Base-by-base conservation (phyloP, 2,113 vertebrate species). In the Pipa parva region DNA sequence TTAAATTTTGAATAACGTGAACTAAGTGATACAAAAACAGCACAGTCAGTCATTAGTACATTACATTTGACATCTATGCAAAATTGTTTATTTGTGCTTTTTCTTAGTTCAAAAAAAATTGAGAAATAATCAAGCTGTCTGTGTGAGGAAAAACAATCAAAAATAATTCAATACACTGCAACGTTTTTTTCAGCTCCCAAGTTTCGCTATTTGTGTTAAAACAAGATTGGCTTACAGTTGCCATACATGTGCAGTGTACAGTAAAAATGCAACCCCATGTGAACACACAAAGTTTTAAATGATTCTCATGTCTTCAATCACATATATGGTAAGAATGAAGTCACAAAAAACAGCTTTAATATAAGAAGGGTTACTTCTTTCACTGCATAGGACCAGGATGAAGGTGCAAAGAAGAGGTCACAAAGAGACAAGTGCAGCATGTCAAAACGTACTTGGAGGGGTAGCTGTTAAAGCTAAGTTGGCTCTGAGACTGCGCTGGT, bases 361-460 rank as follows among this genome's bases (percentile, higher is more conserved):
- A 68, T 46, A 68, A 11, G 46, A 60, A 39, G 57, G 3, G 63
- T 1, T 58, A 26, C 7, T 46, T 56, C 31, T 22, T 20, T 4
- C n/a, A 66, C 12, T 67, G 52, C 42, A 63, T 21, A 64, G 22
- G 62, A 55, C 24, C 26, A 57, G n/a, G 28, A 39, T 15, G 24
- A 31, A 46, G 21, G 66, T n/a, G 12, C 42, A 64, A 56, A 5
- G 4, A 15, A 24, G 52, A 52, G 21, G 52, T 64, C 26, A 21
- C 18, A n/a, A 21, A 15, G 22, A 59, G 26, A 61, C 8, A 22
- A 70, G 66, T 61, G 66, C 3, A 29, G 33, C 26, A 11, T 45
- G 7, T 54, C 24, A 36, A 9, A 67, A 72, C 72, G 89, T 87
- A 99, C 96, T 97, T 95, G 31, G 88, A 85, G 72, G 92, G 87